Evolutionary conservation across 1,140 invertebrate species (phyloP), one percentile per base, ranked within the genome.

Genomic region (Eciton burchellii): DNA sequence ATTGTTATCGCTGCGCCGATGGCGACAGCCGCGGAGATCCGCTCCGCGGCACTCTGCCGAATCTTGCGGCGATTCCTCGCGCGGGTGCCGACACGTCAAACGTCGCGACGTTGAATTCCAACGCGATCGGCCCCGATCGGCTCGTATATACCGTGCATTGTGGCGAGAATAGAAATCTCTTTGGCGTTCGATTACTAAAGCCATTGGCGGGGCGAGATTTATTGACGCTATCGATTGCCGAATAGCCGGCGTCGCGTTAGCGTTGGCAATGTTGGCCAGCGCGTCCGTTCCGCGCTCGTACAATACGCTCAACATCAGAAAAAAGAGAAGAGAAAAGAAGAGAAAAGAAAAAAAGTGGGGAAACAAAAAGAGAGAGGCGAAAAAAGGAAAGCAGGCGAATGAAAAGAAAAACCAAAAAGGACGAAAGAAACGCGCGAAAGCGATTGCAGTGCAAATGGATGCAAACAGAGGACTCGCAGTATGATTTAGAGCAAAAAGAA

Each of bases 151-250:
- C 21, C 74, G 74, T 68, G 74, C 68, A 77, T 77, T 47, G 74
- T 49, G 49, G 74, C 74, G 68, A 79, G 74, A 79, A 79, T 79
- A 70, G 74, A 79, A 79, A 79, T 79, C 74, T 79, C 74, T 79
- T 79, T 79, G 74, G 63, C 74, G 74, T 57, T 79, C 74, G 74
- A 79, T 79, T 79, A 79, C 74, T 57, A 57, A 79, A 79, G 74
- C 74, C 68, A 79, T 79, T 79, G 74, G 63, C 74, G 63, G n/a
- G 35, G 9, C 35, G 74, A 70, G 74, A 79, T 79, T 79, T 79
- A 79, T 79, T 70, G 74, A 79, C 49, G 74, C 74, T 79, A 79
- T 79, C 74, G 74, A 79, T 79, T 79, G 74, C 74, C 74, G 35
- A 56, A 45, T 70, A 21, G 35, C 45, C 14, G 47, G 49, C 41